phyloP scores from a whole-genome alignment of 2,797 vertebrate genomes.

The Lutjanus argentimaculatus region DNA sequence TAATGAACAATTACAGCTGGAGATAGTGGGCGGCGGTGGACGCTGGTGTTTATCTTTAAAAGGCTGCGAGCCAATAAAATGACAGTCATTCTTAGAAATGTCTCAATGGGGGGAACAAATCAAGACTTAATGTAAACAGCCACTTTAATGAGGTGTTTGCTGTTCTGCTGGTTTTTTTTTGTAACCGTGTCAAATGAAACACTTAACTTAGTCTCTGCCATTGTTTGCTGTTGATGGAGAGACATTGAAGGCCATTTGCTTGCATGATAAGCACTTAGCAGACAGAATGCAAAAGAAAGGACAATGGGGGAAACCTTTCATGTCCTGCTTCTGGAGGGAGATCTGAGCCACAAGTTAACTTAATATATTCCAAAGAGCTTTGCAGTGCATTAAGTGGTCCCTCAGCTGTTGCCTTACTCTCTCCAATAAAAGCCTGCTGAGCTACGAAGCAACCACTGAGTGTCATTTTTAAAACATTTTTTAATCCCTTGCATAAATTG shows the following conservation, averaged over 20 bases:
- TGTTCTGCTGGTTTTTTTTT: conserved; percentile 28
- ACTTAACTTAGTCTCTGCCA: conserved; percentile 11
- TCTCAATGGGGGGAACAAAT: conserved; percentile 70
- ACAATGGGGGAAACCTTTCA: conserved; percentile 68
- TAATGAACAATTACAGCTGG: conserved; percentile 77
- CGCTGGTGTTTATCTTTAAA: conserved; percentile 80
- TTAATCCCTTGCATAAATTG: conserved; percentile 65
- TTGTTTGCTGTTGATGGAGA: conserved; percentile 44
- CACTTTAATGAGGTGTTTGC: conserved; percentile 48
- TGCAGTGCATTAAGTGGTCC: conserved; percentile 76
- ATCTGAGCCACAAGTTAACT: conserved; percentile 71
- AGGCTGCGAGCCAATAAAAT: conserved; percentile 70
- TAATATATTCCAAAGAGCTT: conserved; percentile 78
- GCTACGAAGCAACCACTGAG: conserved; percentile 57
- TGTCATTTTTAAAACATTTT: conserved; percentile 69
- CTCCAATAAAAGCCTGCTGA: conserved; percentile 57
- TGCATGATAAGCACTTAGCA: conserved; percentile 49
- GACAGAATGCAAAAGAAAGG: conserved; percentile 45
- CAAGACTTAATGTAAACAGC: conserved; percentile 68
- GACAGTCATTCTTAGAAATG: conserved; percentile 69
- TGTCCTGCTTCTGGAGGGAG: conserved; percentile 70
- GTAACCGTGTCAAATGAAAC: conserved; percentile 45
- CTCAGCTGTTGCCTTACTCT: conserved; percentile 66
- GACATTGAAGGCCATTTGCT: conserved; percentile 54
- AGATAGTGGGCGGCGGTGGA: conserved; percentile 72